These are phyloP conservation scores for Odontomyia ornata DNA, from an alignment of 2,888 invertebrate species.

Conservation along the genomic window DNA sequence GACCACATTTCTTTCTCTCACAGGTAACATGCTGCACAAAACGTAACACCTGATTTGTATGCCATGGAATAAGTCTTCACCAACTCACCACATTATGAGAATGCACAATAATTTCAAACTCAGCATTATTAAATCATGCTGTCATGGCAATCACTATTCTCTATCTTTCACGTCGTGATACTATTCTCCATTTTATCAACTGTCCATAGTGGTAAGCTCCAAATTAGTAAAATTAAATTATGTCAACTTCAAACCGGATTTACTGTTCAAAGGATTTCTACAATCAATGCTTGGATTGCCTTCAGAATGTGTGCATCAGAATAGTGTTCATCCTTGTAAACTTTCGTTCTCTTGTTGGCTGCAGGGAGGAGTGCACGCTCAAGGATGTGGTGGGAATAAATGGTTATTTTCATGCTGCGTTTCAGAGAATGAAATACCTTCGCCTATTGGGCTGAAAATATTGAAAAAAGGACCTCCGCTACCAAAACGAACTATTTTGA, in stretches of 20 bases:
- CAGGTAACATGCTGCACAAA: no score
- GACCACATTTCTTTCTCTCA: no score
- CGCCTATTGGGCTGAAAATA: not conserved
- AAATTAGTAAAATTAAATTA: not conserved
- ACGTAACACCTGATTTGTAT: no score
- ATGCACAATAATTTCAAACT: conserved; percentile 32
- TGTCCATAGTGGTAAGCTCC: conserved; percentile 12
- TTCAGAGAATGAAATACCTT: conserved; percentile 57
- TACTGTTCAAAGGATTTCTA: conserved; percentile 56
- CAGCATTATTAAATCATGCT: conserved; percentile 52
- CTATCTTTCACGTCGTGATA: conserved; percentile 44
- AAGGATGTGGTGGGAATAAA: conserved; percentile 73
- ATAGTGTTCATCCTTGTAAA: conserved; percentile 72
- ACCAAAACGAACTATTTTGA: conserved; percentile 60
- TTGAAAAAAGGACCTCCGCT: conserved; percentile 48
- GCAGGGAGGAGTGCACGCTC: conserved; percentile 73
- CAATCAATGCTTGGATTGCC: conserved; percentile 62
- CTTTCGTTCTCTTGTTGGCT: conserved; percentile 79
- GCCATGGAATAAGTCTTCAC: no score
- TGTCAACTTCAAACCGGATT: not conserved
- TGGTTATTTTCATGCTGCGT: conserved; percentile 80
- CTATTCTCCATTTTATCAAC: not conserved
- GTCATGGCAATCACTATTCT: conserved; percentile 53
- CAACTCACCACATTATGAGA: conserved; percentile 26
- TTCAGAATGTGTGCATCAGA: conserved; percentile 65